Conservation (phyloP, 2,113 vertebrate genomes). For the Cochlearius cochlearius region DNA sequence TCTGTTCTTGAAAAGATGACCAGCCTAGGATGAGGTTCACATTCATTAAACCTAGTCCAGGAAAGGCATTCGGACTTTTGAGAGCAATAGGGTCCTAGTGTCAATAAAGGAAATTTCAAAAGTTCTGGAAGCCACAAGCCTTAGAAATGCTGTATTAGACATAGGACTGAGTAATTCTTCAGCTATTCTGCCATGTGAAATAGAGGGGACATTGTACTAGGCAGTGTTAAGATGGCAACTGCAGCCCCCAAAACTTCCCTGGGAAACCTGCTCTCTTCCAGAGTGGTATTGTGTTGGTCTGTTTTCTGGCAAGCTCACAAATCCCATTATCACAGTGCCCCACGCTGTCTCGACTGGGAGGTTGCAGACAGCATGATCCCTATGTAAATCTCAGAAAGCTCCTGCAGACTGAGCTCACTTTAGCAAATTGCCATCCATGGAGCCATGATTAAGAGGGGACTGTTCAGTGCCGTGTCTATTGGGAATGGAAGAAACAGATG, state of each 20-base stretch:
- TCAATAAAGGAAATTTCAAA: neutral
- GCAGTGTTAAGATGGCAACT: neutral
- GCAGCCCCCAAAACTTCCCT: neutral
- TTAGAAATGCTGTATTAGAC: neutral
- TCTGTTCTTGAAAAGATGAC: neutral
- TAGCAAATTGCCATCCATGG: neutral
- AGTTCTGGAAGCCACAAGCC: neutral
- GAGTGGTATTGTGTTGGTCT: neutral
- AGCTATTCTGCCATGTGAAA: neutral
- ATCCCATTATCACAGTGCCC: neutral
- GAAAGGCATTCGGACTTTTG: neutral
- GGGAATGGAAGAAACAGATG: neutral
- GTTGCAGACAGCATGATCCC: neutral
- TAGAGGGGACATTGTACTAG: neutral
- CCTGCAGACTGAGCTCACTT: neutral
- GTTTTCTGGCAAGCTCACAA: neutral
- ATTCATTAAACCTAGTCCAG: neutral
- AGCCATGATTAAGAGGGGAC: neutral
- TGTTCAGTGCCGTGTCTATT: neutral
- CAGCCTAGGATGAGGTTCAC: neutral
- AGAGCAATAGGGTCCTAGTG: neutral
- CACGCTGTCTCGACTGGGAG: accelerated
- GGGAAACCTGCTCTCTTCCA: neutral
- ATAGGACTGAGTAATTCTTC: neutral
- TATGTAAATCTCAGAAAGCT: neutral